phyloP scores from a whole-genome alignment of 37 sponge, comb jelly and placozoan species.

The Cliona cf. orientalis region DNA sequence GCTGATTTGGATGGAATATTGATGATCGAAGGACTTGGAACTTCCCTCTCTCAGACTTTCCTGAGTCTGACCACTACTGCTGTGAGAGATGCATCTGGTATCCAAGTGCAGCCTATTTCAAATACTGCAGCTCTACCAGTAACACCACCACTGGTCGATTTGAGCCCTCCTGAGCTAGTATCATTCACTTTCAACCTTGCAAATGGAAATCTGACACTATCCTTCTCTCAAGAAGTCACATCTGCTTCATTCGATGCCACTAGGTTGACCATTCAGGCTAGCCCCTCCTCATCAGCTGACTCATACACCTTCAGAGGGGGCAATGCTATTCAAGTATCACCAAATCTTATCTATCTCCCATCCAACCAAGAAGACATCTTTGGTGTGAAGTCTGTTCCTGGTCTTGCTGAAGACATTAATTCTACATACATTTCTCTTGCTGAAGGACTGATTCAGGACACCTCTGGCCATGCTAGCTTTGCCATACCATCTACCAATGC shows the following conservation, averaged over 20 bases:
- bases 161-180: slow-evolving; percentile 69
- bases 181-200: slow-evolving; percentile 72
- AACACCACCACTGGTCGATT: slow-evolving; percentile 57
- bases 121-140: slow-evolving; percentile 42
- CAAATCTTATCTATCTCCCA: slow-evolving; percentile 29
- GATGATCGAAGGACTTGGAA: slow-evolving; percentile 47
- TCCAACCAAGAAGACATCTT: slow-evolving; percentile 64
- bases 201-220: slow-evolving; percentile 63
- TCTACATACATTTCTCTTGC: slow-evolving; percentile 60
- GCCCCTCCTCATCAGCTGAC: neutral
- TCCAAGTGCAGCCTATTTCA: slow-evolving; percentile 17
- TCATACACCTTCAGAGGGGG: slow-evolving; percentile 67
- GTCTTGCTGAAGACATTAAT: slow-evolving; percentile 56
- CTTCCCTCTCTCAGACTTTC: slow-evolving; percentile 28
- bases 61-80: slow-evolving; percentile 41
- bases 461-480: slow-evolving; percentile 32
- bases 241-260: slow-evolving; percentile 62
- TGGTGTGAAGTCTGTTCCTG: slow-evolving; percentile 61
- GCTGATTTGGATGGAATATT: slow-evolving; percentile 59
- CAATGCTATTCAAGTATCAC: slow-evolving; percentile 8
- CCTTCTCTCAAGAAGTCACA: slow-evolving; percentile 65
- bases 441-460: slow-evolving; percentile 64
- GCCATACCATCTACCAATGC: slow-evolving; percentile 54
- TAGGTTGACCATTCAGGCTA: slow-evolving; percentile 66
- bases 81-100: slow-evolving; percentile 66